A percentile compares a stretch with the other conserved stretches of the same genome.
Conservation (phyloP, 2,113 vertebrate genomes). For the Lycocorax pyrrhopterus region DNA sequence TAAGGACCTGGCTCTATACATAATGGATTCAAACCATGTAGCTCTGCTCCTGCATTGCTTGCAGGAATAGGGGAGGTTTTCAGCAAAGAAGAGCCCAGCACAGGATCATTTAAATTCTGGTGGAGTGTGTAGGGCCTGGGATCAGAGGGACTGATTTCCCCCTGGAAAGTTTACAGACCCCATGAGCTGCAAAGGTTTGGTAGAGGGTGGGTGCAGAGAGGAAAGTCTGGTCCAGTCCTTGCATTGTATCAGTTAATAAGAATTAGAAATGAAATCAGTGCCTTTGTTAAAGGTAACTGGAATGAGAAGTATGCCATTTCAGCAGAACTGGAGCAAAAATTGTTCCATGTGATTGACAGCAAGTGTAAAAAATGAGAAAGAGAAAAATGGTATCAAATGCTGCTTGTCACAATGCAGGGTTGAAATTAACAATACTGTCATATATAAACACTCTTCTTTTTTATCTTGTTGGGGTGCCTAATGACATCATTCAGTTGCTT, state of each 20-base stretch:
- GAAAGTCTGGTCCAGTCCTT: not conserved
- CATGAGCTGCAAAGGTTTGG: not conserved
- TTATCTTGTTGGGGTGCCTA: not conserved
- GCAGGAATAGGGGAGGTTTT: not conserved
- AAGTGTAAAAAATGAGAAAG: not conserved
- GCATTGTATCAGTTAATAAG: not conserved
- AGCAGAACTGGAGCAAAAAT: slow-evolving; percentile 17
- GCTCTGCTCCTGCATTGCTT: not conserved
- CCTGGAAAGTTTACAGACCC: not conserved
- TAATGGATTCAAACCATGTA: not conserved
- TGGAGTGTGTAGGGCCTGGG: not conserved
- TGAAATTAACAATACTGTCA: slow-evolving; percentile 1
- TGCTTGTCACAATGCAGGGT: not conserved
- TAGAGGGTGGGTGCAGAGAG: not conserved
- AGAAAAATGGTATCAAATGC: not conserved
- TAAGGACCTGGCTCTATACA: not conserved
- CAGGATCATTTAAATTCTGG: not conserved
- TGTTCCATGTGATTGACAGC: not conserved
- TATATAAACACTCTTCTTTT: not conserved
- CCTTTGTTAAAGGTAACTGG: not conserved
- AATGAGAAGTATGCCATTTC: slow-evolving; percentile 1
- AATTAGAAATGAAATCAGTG: not conserved
- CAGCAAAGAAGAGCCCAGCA: not conserved
- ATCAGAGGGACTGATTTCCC: not conserved
- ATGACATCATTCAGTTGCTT: not conserved